Conservation (phyloP, 2,888 invertebrate genomes). For the Pachymerium ferrugineum region DNA sequence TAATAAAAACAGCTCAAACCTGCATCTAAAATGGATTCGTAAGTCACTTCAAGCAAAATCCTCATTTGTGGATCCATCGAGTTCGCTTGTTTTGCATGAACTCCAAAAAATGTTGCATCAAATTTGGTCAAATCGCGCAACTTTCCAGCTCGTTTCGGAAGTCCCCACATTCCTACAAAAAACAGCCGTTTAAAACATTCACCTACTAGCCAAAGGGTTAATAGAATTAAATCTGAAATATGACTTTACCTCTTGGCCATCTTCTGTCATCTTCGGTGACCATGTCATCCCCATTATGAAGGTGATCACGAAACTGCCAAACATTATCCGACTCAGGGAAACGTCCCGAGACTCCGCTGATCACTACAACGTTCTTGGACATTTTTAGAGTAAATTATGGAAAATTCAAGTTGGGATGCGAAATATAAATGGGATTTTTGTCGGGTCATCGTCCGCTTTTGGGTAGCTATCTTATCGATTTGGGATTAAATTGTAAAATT, state of each 20-base stretch:
- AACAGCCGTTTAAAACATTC: neutral
- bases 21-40: constrained; percentile 87
- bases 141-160: constrained; percentile 75
- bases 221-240: neutral
- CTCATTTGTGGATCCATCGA: constrained; percentile 89
- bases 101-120: constrained; percentile 84
- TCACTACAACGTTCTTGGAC: too few species aligned
- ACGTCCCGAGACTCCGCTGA: constrained; percentile 70
- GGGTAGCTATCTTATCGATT: too few species aligned
- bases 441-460: too few species aligned
- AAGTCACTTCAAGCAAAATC: constrained; percentile 81
- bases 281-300: constrained; percentile 86
- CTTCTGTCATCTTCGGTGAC: constrained; percentile 85
- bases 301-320: constrained; percentile 85
- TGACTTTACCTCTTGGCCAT: constrained; percentile 65
- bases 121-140: constrained; percentile 72
- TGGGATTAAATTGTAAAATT: too few species aligned
- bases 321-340: constrained; percentile 86
- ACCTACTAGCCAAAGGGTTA: too few species aligned
- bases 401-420: too few species aligned
- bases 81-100: constrained; percentile 86
- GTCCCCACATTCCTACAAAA: constrained; percentile 62
- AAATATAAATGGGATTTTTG: too few species aligned
- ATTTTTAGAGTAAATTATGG: too few species aligned
- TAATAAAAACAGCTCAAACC: constrained; percentile 49